A percentile compares a stretch with the other conserved stretches of the same genome.
Evolutionary conservation across 2,113 vertebrate genomes (phyloP).

Genomic region (Pterophyllum scalare): DNA sequence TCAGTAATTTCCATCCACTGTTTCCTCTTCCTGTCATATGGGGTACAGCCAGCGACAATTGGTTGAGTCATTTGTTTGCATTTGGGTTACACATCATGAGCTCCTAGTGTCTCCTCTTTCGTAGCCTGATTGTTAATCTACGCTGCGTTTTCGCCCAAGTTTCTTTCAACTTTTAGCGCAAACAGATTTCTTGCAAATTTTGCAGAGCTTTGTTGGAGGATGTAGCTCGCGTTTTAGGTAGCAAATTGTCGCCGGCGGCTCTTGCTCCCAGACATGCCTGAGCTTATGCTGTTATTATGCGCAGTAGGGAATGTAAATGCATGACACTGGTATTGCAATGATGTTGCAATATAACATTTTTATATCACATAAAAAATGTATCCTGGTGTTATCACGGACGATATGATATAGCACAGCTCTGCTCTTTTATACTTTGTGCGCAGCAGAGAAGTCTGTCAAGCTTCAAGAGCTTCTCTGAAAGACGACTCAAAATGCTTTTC

Average conservation of each 20-base stretch:
- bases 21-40: slow-evolving; percentile 1
- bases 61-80: neutral
- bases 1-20: neutral
- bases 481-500: neutral
- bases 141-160: neutral
- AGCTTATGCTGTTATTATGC: neutral
- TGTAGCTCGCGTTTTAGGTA: neutral
- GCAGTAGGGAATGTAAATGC: neutral
- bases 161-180: neutral
- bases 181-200: neutral
- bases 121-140: neutral
- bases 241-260: neutral
- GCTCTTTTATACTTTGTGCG: neutral
- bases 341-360: neutral
- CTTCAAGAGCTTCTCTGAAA: neutral
- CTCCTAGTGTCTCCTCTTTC: neutral
- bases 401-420: neutral
- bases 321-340: neutral
- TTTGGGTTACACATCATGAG: neutral
- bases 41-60: neutral
- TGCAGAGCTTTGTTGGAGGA: too few species aligned
- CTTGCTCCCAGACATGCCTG: neutral
- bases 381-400: neutral
- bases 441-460: neutral
- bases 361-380: neutral